Conservation (phyloP, 2,113 vertebrate genomes). For the Arenaria interpres region DNA sequence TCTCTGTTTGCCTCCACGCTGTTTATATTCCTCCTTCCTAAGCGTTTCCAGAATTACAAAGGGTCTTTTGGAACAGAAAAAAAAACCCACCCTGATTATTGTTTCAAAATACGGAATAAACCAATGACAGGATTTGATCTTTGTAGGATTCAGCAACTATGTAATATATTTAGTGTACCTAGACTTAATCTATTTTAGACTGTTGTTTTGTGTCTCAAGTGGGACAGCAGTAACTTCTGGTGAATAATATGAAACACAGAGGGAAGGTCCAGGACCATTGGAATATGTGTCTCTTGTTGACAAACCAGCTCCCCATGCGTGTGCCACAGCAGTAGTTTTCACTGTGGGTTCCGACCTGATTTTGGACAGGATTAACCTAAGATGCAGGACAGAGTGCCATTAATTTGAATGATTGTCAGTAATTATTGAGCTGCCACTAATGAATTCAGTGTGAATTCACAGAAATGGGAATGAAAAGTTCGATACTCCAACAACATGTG, state of each 20-base stretch:
- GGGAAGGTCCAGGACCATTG: not conserved
- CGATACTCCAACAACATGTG: not conserved
- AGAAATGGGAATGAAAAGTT: not conserved
- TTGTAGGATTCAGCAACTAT: not conserved
- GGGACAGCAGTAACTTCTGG: not conserved
- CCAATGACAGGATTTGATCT: not conserved
- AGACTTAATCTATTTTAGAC: not conserved
- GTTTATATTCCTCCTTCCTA: not conserved
- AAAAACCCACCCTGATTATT: not conserved
- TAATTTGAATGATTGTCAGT: not conserved
- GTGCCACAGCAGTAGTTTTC: not conserved
- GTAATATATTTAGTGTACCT: not conserved
- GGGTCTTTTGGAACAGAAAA: not conserved
- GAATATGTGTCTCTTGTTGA: not conserved
- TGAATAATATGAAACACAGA: not conserved
- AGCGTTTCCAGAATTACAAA: not conserved
- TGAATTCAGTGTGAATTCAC: not conserved
- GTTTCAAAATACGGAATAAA: not conserved
- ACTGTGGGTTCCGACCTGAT: not conserved
- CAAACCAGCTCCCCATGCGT: accelerated
- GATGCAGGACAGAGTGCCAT: not conserved
- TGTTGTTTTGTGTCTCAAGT: not conserved
- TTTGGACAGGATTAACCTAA: not conserved
- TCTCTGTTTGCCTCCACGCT: not conserved
- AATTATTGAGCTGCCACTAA: not conserved